A percentile compares a stretch with the other conserved stretches of the same genome.
These are phyloP conservation scores for Brachyrhaphis roseni DNA, from an alignment of 2,797 vertebrate genomes.

Conservation along the genomic window DNA sequence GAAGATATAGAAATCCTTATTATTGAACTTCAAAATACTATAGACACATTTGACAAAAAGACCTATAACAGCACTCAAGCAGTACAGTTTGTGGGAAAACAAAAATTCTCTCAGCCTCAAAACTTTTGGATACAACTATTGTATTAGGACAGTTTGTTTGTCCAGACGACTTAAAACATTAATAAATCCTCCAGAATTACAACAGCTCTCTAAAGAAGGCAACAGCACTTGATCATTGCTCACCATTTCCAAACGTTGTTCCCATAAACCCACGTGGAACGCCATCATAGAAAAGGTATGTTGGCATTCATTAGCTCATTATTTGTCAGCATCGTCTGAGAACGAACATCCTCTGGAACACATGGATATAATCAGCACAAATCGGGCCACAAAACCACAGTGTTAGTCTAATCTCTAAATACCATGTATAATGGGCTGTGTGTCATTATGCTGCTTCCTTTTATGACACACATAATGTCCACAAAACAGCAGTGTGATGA, in stretches of 20 bases:
- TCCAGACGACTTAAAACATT: slow-evolving; percentile 3
- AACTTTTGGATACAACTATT: not conserved
- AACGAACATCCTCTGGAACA: slow-evolving; percentile 66
- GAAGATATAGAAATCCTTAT: not conserved
- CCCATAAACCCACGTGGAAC: slow-evolving; percentile 45
- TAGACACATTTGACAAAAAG: not conserved
- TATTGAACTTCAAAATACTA: not conserved
- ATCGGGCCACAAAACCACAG: slow-evolving; percentile 72
- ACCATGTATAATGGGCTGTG: slow-evolving; percentile 67
- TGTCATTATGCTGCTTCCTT: slow-evolving; percentile 67
- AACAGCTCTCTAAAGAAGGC: not conserved
- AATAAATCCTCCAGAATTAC: not conserved
- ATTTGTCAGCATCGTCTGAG: slow-evolving; percentile 63
- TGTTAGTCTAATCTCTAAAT: slow-evolving; percentile 80
- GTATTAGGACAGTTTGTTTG: slow-evolving; percentile 7
- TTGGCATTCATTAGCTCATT: slow-evolving; percentile 61
- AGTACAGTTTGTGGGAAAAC: not conserved
- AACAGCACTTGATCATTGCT: slow-evolving; percentile 24
- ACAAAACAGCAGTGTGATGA: slow-evolving; percentile 31
- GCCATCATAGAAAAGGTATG: slow-evolving; percentile 72
- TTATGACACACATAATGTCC: slow-evolving; percentile 65
- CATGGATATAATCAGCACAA: slow-evolving; percentile 73
- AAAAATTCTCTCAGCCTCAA: not conserved
- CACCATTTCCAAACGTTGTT: slow-evolving; percentile 45
- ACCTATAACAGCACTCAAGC: not conserved